Percentiles rank a stretch among this genome's conserved stretches.
Conservation (phyloP, 53 echinoderm and acorn worm genomes). For the Henricia sp. region DNA sequence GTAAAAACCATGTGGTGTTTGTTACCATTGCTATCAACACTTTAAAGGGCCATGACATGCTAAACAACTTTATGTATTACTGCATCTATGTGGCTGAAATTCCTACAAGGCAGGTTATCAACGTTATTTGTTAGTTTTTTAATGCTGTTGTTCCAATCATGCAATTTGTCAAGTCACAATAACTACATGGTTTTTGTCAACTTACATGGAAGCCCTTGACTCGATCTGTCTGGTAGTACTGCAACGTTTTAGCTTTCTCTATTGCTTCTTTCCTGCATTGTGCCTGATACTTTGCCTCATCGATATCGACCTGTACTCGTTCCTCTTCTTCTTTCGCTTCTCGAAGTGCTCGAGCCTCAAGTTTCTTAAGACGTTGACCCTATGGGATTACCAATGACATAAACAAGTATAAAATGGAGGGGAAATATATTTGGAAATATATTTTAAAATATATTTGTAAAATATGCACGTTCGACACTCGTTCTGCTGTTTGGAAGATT, state of each 20-base stretch:
- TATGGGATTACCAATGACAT: too few relatives aligned
- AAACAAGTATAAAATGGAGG: not conserved
- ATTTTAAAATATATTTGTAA: not conserved
- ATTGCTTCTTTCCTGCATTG: constrained; percentile 95
- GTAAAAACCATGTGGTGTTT: too few relatives aligned
- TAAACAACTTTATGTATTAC: too few relatives aligned
- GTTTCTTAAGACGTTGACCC: constrained; percentile 96
- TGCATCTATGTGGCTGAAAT: too few relatives aligned
- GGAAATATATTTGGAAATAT: not conserved
- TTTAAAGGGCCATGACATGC: too few relatives aligned
- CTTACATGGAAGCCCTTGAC: constrained; percentile 99
- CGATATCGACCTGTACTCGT: constrained; percentile 91
- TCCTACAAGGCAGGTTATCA: too few relatives aligned
- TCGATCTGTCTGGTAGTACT: constrained; percentile 98
- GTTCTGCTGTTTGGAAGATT: too few relatives aligned
- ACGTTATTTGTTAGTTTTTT: too few relatives aligned
- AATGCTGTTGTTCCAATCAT: too few relatives aligned
- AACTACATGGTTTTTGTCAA: not conserved
- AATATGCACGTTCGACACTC: too few relatives aligned
- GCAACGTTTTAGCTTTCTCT: constrained; percentile 96
- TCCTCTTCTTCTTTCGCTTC: constrained; percentile 94
- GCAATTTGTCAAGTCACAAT: too few relatives aligned
- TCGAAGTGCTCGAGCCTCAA: constrained; percentile 90
- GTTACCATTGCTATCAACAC: too few relatives aligned
- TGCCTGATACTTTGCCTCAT: constrained; percentile 95